Evolutionary conservation across 2,888 invertebrate species (phyloP).

Genomic region (Nemurella pictetii): DNA sequence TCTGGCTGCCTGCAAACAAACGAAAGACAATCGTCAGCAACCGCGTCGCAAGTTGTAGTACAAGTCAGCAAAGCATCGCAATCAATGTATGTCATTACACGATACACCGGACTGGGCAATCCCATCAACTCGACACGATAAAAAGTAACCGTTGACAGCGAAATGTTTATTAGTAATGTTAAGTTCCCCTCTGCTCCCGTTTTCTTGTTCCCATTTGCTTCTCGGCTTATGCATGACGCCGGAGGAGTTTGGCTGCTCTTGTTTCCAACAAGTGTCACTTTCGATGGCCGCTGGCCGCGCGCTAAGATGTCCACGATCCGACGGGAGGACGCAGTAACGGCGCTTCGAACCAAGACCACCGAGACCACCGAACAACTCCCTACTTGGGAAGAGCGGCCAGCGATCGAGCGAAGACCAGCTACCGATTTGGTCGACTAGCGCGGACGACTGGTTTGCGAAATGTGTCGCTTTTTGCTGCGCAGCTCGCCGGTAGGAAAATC

Average conservation of each 20-base stretch:
- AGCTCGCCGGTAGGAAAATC: not conserved
- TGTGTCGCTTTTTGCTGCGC: not conserved
- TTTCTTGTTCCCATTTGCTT: no score
- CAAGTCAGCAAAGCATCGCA: no score
- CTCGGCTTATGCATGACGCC: no score
- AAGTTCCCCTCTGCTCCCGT: no score
- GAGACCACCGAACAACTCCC: not conserved
- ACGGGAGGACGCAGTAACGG: not conserved
- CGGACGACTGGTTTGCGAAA: not conserved
- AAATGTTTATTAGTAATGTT: no score
- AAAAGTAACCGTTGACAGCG: no score
- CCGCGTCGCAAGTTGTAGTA: not conserved
- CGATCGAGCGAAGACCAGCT: no score
- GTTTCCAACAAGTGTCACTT: not conserved
- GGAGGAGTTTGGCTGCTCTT: not conserved
- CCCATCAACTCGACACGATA: no score
- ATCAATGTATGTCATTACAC: no score
- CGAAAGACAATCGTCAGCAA: not conserved
- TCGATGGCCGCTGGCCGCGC: not conserved
- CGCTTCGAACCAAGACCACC: not conserved
- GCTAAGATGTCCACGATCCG: not conserved
- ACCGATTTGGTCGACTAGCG: not conserved
- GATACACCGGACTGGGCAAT: no score
- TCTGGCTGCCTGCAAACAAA: not conserved
- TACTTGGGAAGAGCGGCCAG: not conserved